A percentile compares a stretch with the other conserved stretches of the same genome.
Evolutionary conservation across 1,140 invertebrate species (phyloP).

Genomic region (Sipha flava): DNA sequence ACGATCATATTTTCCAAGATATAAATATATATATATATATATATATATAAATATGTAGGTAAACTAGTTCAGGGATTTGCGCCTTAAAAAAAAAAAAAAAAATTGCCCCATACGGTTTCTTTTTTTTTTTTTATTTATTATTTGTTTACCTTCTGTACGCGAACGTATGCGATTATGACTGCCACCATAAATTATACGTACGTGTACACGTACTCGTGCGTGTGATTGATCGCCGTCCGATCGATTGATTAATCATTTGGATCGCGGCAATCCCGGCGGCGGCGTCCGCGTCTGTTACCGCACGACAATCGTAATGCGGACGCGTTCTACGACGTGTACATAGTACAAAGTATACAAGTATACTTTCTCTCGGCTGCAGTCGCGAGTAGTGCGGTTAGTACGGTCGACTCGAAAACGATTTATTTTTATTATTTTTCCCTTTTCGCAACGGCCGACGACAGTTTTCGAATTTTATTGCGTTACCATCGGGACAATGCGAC

Average conservation of each 20-base stretch:
- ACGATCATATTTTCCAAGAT: too few relatives aligned
- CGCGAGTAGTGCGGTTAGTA: too few relatives aligned
- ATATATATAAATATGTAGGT: background rate
- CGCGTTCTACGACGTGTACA: background rate
- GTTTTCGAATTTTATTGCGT: background rate
- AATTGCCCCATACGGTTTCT: background rate
- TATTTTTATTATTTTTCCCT: too few relatives aligned
- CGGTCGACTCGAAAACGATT: background rate
- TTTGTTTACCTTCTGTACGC: too few relatives aligned
- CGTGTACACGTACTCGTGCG: background rate
- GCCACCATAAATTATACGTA: background rate
- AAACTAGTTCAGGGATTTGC: background rate
- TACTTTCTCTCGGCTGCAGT: background rate
- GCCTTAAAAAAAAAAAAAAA: background rate
- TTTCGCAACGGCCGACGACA: background rate
- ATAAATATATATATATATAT: background rate
- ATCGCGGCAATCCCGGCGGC: slow-evolving; percentile 7
- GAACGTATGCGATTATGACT: background rate
- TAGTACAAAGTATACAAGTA: too few relatives aligned
- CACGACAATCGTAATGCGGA: slow-evolving; percentile 14
- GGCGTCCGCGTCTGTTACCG: background rate
- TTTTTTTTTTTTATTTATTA: background rate
- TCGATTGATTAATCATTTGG: slow-evolving; percentile 22
- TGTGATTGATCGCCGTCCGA: slow-evolving; percentile 19
- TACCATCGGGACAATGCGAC: too few relatives aligned